Base-by-base conservation (phyloP, 2,113 vertebrate species). In the Camelus dromedarius region DNA sequence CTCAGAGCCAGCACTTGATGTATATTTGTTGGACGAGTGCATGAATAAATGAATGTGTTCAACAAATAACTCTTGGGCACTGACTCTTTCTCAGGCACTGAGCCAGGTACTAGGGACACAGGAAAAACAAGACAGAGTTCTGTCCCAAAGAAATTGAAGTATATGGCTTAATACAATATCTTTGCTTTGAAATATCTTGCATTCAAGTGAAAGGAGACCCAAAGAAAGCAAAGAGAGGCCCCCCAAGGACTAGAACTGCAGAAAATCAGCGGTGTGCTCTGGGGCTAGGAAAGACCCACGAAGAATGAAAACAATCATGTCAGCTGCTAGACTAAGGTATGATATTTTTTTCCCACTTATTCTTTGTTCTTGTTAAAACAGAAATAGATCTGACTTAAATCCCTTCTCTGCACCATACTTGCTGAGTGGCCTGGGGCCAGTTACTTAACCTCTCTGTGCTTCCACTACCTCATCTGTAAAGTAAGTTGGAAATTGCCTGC, bases 191-290 rank as follows among this genome's bases (percentile, higher is more conserved):
- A 30, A 30, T 3, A 4, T 28, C 67, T 35, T 16, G 35, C 35
- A 1, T 46, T 58, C 35, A 0, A 35, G 69, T 32, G 56, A 54
- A 30, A 22, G 7, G 24, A 56, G 24, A 32, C 48, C 48, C 56
- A 3, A 2, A 8, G 48, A 32, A 26, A 28, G 9, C 19, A 42
- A 28, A 28, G 32, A 38, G 69, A 52, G 75, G 20, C 48, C 73
- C 52, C 52, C 22, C 9, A 1, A 1, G 8, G 52, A 5, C 10
- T 0, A 22, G 10, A 18, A 0, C 86, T 12, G 11, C 8, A 0
- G 5, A 28, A 22, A 20, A 10, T 46, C 1, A 10, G n/a, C 1
- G 9, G 35, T 2, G 13, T 20, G 64, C 26, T 50, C n/a, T 50
- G 62, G 42, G 54, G 15, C 50, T 1, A 28, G 69, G 7, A 15